A percentile compares a stretch with the other conserved stretches of the same genome.
phyloP scores from a whole-genome alignment of 2,113 vertebrate species.

The Cavia aperea region DNA sequence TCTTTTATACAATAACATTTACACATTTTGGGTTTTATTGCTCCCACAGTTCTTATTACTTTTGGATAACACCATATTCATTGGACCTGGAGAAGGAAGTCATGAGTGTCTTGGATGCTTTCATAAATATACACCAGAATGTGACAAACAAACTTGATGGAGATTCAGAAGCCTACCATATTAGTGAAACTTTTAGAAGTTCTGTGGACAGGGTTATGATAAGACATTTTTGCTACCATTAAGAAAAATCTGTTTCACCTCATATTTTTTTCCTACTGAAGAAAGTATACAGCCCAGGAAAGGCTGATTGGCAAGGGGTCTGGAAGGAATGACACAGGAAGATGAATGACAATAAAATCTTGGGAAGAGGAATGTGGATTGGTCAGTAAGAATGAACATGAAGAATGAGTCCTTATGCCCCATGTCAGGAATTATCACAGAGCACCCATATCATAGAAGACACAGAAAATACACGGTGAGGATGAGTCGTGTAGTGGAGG shows the following conservation, averaged over 20 bases:
- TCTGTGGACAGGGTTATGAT: not conserved
- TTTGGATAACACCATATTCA: not conserved
- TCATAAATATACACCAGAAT: not conserved
- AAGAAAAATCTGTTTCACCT: not conserved
- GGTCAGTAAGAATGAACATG: not conserved
- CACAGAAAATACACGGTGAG: not conserved
- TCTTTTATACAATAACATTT: too few relatives aligned
- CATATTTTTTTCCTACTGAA: not conserved
- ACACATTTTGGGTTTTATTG: too few relatives aligned
- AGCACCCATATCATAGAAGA: not conserved
- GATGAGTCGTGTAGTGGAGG: not conserved
- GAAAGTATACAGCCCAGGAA: not conserved
- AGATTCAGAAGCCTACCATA: not conserved
- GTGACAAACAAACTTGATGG: not conserved
- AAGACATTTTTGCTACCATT: not conserved
- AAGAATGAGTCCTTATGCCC: not conserved
- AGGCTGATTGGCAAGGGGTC: not conserved
- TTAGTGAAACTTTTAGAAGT: not conserved
- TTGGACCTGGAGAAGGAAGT: not conserved
- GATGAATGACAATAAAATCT: not conserved
- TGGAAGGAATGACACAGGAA: not conserved
- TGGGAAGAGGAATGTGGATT: not conserved
- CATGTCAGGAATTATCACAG: not conserved
- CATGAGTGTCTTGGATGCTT: not conserved
- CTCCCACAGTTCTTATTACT: too few relatives aligned